Evolutionary conservation across 2,797 vertebrate genomes (phyloP), one percentile per base, ranked within the genome.

Genomic region (Cynopterus sphinx): DNA sequence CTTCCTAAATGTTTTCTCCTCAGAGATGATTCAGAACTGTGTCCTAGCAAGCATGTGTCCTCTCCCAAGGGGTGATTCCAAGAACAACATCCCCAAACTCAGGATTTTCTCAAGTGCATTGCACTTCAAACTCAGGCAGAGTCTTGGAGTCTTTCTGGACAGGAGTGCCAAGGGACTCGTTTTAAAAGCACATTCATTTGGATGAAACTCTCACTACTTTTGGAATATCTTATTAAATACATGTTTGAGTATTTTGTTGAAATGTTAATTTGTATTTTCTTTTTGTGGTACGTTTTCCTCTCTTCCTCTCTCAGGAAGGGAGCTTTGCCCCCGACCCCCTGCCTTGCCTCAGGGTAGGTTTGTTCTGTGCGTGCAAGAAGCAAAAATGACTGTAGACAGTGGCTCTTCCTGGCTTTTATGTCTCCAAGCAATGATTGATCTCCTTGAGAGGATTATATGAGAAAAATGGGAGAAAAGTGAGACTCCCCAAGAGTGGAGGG

Each of bases 1-100:
- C 43, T 77, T 90, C 39, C 46, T 70, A 43, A 55, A n/a, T 96
- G 51, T 94, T 96, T 79, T 61, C 43, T 43, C 77, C 51, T 87
- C n/a, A 67, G 74, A 68, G 67, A 67, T 53, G 5, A 77, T 65
- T 91, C 26, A 33, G 67, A 51, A 46, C 41, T 22, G 22, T 55
- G 19, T 57, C 53, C 68, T 92, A 15, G 16, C 59, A 73, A 28
- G 67, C 43, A 36, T 39, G 41, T 46, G 28, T 90, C 67, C 26
- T 83, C 36, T 93, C 19, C 41, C 28, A 51, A 22, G 9, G 16
- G 21, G 22, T 28, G 33, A 67, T 46, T 79, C 28, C 31, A 68
- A 21, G 78, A 90, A 43, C 24, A 93, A 71, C 5, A 71, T 43
- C n/a, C 15, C 5, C 8, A 53, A 63, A 57, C 21, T 39, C 46